These are phyloP conservation scores for Nothura maculosa DNA, from an alignment of 2,797 vertebrate genomes.

Conservation along the genomic window DNA sequence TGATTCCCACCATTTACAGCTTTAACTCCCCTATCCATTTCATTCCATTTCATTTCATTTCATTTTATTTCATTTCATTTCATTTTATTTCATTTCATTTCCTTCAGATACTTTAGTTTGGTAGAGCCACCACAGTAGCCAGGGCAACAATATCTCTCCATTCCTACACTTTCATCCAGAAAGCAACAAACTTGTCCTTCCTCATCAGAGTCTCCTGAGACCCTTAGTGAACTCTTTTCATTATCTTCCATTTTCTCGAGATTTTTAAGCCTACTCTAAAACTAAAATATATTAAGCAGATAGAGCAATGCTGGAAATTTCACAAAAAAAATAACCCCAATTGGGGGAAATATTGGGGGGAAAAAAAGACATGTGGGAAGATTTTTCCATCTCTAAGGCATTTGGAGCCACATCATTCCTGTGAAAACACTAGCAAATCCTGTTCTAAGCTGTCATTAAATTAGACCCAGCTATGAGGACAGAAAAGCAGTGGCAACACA, in stretches of 20 bases:
- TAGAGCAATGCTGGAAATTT: neutral
- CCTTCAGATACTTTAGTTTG: neutral
- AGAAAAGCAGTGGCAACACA: neutral
- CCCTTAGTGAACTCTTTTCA: neutral
- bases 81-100: neutral
- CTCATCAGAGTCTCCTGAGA: neutral
- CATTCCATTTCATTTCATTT: neutral
- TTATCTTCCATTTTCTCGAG: neutral
- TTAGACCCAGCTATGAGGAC: neutral
- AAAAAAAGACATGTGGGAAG: neutral
- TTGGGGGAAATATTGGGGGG: neutral
- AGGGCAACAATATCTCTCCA: neutral
- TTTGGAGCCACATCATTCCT: neutral
- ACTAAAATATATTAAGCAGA: neutral
- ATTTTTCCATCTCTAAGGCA: neutral
- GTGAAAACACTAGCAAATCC: neutral
- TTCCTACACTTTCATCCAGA: neutral
- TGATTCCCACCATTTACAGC: neutral
- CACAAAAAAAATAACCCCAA: neutral
- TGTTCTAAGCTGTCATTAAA: neutral
- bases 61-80: neutral
- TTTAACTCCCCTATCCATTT: fast-evolving
- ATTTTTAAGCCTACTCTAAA: neutral
- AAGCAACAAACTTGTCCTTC: neutral
- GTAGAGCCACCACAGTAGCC: neutral